phyloP scores from a whole-genome alignment of 2,797 vertebrate genomes.

The Enteromius unitaeniatus region DNA sequence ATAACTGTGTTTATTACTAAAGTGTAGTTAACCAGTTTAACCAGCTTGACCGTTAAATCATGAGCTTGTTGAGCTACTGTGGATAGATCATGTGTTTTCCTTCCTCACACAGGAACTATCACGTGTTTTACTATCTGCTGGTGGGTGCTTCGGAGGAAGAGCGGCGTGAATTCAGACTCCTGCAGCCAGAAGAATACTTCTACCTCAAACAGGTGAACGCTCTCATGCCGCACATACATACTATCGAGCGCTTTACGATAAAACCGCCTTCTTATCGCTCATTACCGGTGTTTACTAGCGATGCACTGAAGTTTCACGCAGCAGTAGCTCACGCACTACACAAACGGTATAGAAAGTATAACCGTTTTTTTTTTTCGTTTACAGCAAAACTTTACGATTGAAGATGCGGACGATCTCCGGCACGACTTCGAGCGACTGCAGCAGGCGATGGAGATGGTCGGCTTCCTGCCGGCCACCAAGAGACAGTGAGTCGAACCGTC shows the following conservation, averaged over 20 bases:
- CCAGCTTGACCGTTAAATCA: background rate
- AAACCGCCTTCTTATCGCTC: background rate
- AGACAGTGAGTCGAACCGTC: conserved; percentile 82
- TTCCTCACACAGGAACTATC: conserved; percentile 88
- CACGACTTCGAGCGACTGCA: conserved; percentile 98
- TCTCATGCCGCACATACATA: too few species aligned
- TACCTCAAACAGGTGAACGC: conserved; percentile 93
- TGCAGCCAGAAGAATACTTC: conserved; percentile 95
- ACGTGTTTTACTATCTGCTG: conserved; percentile 98
- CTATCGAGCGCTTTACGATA: too few species aligned
- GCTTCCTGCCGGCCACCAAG: conserved; percentile 94
- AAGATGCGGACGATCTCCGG: conserved; percentile 93
- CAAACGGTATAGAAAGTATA: background rate
- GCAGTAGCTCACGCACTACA: background rate
- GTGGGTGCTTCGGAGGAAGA: conserved; percentile 91
- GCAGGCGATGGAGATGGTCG: conserved; percentile 99
- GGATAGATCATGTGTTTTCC: conserved; percentile 14
- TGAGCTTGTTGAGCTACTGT: background rate
- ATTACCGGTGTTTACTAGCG: background rate
- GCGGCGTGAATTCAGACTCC: conserved; percentile 91
- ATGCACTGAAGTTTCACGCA: too few species aligned
- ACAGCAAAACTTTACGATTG: conserved; percentile 97
- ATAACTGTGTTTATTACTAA: background rate
- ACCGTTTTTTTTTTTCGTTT: conserved; percentile 30
- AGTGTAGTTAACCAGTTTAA: too few species aligned